Evolutionary conservation across 2,888 invertebrate species (phyloP), one percentile per base, ranked within the genome.

Genomic region (Palloptera scutellata): DNA sequence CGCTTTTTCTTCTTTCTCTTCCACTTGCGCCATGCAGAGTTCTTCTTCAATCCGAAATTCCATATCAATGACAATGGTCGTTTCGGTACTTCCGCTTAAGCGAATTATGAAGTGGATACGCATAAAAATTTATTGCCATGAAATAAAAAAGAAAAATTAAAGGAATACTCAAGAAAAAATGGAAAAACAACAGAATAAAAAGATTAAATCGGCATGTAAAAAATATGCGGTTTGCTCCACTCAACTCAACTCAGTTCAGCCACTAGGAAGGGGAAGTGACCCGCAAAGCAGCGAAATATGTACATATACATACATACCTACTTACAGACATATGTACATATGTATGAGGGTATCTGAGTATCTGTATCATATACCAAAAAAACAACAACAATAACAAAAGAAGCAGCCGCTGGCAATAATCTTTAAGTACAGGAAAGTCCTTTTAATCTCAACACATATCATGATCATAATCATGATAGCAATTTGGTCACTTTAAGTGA

Each of bases 401-500:
- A 48, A 4, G 48, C 48, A n/a, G 78, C 74, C 77, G 74, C 75
- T 71, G 76, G 81, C 79, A 58, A 62, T 67, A 54, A 12, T 54
- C 70, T 61, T 57, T 66, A 70, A 70, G 70, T 73, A 81, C 82
- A 81, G 79, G 82, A 78, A 81, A 82, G 80, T 81, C 79, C 83
- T 82, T 80, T 81, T 81, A 82, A 81, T 82, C 83, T 78, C 77
- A 77, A 76, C 81, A 79, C 79, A 81, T 79, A 81, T 81, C 81
- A 81, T 75, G 79, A 79, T 78, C 78, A 80, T 54, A 5, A 55
- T 11, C 20, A n/a, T 70, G 80, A 82, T 81, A 83, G 81, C 81
- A 82, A 83, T 82, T 83, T 80, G 83, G 82, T 82, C 82, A 82
- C 83, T 81, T 81, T 79, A 83, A 82, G 82, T 83, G 82, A 81